phyloP scores from a whole-genome alignment of 2,113 vertebrate genomes.

The Suncus etruscus region DNA sequence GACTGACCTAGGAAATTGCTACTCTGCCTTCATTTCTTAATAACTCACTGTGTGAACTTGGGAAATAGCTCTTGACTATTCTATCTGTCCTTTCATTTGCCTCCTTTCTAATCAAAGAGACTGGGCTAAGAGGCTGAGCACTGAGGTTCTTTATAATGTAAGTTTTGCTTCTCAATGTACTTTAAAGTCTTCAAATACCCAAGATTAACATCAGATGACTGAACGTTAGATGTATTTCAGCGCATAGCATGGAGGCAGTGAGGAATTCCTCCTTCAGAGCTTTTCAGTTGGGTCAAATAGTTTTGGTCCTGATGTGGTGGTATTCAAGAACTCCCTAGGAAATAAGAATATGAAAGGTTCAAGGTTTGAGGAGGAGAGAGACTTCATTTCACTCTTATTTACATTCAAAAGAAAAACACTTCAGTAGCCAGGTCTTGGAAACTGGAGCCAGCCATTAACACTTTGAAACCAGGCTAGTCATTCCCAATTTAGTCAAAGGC shows the following conservation, averaged over 20 bases:
- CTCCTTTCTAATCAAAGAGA: conserved; percentile 12
- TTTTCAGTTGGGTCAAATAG: conserved; percentile 71
- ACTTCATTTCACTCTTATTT: conserved; percentile 77
- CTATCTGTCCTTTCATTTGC: neutral
- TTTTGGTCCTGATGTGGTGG: conserved; percentile 78
- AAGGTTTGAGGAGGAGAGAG: conserved; percentile 53
- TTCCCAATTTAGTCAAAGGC: conserved; percentile 63
- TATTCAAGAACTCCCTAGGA: conserved; percentile 86
- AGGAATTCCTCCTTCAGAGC: conserved; percentile 84
- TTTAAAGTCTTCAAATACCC: conserved; percentile 38
- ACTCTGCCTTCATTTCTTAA: neutral
- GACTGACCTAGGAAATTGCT: neutral
- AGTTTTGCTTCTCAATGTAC: neutral
- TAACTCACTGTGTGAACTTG: conserved; percentile 16
- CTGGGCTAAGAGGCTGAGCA: neutral
- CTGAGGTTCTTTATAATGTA: neutral
- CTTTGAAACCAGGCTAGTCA: conserved; percentile 83
- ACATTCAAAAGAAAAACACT: conserved; percentile 82
- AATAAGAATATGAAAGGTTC: conserved; percentile 81
- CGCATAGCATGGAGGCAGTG: conserved; percentile 78
- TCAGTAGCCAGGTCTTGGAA: conserved; percentile 81
- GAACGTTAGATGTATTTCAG: conserved; percentile 55
- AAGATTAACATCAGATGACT: conserved; percentile 29
- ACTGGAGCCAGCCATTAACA: conserved; percentile 82
- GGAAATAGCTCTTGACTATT: neutral